Conservation (phyloP, 2,797 vertebrate species). For the Sebastes hopkinsi region DNA sequence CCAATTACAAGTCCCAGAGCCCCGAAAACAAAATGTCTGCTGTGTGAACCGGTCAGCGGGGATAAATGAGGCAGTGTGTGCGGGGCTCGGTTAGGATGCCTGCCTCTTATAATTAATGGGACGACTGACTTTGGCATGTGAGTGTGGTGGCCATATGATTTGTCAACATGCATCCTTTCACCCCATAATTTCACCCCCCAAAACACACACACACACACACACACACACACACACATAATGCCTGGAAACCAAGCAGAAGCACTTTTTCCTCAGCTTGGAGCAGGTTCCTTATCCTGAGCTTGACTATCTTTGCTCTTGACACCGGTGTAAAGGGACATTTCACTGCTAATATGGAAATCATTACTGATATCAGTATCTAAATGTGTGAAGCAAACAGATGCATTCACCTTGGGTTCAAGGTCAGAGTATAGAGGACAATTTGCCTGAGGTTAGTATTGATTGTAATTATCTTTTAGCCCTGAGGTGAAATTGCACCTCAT, state of each 20-base stretch:
- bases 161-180: slow-evolving; percentile 63
- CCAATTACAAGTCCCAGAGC: slow-evolving; percentile 66
- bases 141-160: slow-evolving; percentile 58
- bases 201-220: not conserved
- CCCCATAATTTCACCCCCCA: slow-evolving; percentile 25
- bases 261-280: not conserved
- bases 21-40: slow-evolving; percentile 74
- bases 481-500: slow-evolving; percentile 50
- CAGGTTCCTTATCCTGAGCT: not conserved
- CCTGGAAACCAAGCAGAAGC: not conserved
- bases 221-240: too few species aligned
- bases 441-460: slow-evolving; percentile 58
- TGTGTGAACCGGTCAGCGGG: slow-evolving; percentile 62
- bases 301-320: slow-evolving; percentile 31
- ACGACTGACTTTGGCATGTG: slow-evolving; percentile 58
- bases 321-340: slow-evolving; percentile 26
- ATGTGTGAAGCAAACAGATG: not conserved
- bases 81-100: slow-evolving; percentile 38
- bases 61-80: slow-evolving; percentile 79
- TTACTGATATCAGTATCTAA: slow-evolving; percentile 33
- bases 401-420: slow-evolving; percentile 37
- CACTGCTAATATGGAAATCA: slow-evolving; percentile 32
- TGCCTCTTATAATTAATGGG: slow-evolving; percentile 77
- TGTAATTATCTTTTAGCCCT: slow-evolving; percentile 67
- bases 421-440: slow-evolving; percentile 18